Conservation (phyloP, 2,113 vertebrate species). For the Melanocharis versteri region DNA sequence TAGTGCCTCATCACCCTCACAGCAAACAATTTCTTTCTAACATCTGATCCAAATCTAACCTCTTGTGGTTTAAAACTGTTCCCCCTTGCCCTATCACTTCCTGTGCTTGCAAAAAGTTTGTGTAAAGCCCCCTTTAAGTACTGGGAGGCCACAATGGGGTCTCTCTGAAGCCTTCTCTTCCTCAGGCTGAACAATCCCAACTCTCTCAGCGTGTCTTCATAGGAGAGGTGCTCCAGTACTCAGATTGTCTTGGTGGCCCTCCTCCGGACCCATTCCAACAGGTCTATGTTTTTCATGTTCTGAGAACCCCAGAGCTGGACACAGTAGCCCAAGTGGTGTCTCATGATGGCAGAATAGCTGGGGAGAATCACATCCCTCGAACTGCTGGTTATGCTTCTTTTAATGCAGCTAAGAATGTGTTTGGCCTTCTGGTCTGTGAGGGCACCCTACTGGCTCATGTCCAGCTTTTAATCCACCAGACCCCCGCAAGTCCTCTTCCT, state of each 20-base stretch:
- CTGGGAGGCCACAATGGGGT: accelerated
- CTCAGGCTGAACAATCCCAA: neutral
- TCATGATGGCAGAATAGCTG: neutral
- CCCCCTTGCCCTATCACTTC: neutral
- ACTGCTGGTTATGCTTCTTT: accelerated
- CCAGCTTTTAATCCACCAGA: neutral
- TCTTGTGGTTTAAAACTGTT: neutral
- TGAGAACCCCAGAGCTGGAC: neutral
- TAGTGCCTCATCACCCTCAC: neutral
- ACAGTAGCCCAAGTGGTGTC: neutral
- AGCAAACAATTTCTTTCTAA: neutral
- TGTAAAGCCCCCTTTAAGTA: neutral
- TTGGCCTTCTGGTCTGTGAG: neutral
- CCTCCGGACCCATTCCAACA: neutral
- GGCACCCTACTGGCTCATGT: neutral
- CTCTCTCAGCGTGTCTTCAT: neutral
- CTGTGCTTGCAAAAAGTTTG: neutral
- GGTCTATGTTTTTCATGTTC: neutral
- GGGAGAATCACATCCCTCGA: neutral
- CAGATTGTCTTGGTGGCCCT: neutral
- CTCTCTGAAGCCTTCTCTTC: neutral
- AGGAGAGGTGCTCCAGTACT: neutral
- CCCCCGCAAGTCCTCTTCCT: neutral
- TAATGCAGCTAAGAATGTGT: neutral
- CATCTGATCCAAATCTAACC: neutral